A percentile compares a stretch with the other conserved stretches of the same genome.
phyloP scores from a whole-genome alignment of 2,888 invertebrate species.

The Carterocephalus palaemon region DNA sequence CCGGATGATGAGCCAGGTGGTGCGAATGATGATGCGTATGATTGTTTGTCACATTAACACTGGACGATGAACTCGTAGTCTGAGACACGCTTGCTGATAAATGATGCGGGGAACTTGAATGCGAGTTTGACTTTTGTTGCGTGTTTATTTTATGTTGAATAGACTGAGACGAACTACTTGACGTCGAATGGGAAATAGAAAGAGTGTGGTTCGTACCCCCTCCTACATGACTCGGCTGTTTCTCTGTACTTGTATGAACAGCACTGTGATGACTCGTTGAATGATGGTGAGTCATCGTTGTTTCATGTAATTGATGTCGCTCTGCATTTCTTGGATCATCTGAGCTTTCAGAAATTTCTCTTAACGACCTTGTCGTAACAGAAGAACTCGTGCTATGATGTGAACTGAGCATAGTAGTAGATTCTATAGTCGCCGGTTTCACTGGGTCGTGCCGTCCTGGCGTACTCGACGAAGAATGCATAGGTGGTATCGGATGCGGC shows the following conservation, averaged over 20 bases:
- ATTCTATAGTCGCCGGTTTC: constrained; percentile 78
- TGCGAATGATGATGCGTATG: constrained; percentile 84
- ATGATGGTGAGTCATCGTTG: constrained; percentile 82
- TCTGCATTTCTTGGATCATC: constrained; percentile 75
- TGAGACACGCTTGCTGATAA: constrained; percentile 78
- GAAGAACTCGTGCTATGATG: constrained; percentile 85
- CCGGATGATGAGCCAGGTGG: constrained; percentile 81
- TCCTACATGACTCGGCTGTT: constrained; percentile 76
- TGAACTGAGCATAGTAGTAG: constrained; percentile 83
- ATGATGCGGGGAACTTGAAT: constrained; percentile 75
- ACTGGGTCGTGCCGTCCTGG: constrained; percentile 72
- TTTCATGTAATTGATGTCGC: constrained; percentile 81
- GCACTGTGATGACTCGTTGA: constrained; percentile 82
- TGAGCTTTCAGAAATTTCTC: constrained; percentile 79
- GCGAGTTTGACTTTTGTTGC: constrained; percentile 68
- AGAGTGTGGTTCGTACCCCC: constrained; percentile 78
- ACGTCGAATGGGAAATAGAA: constrained; percentile 83
- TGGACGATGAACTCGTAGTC: constrained; percentile 72
- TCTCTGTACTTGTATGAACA: constrained; percentile 82
- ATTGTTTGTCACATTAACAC: constrained; percentile 76
- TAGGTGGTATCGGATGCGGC: constrained; percentile 86
- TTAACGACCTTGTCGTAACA: constrained; percentile 82
- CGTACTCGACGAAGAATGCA: constrained; percentile 72
- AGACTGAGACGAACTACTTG: constrained; percentile 82
- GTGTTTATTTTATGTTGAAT: constrained; percentile 81